Conservation (phyloP, 1,140 invertebrate genomes). For the Megalonaias nervosa region DNA sequence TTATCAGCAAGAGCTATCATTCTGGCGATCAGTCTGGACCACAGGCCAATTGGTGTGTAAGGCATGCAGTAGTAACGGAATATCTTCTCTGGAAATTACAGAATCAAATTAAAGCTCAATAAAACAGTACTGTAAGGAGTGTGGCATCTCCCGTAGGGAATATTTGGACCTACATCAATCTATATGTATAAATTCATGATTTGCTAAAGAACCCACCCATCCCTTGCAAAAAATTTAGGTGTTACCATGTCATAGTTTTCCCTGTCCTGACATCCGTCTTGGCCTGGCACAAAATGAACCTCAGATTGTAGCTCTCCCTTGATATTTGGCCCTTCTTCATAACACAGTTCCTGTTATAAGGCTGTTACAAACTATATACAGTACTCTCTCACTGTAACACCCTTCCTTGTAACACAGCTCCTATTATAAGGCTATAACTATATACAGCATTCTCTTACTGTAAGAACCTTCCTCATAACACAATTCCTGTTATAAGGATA, state of each 20-base stretch:
- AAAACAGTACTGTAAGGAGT: background rate
- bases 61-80: constrained; percentile 73
- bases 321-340: too few relatives aligned
- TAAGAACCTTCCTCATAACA: too few relatives aligned
- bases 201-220: background rate
- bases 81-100: constrained; percentile 51
- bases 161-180: background rate
- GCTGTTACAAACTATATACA: too few relatives aligned
- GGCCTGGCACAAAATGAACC: background rate
- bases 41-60: constrained; percentile 97
- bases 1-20: constrained; percentile 18
- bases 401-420: too few relatives aligned
- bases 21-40: constrained; percentile 93
- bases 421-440: too few relatives aligned
- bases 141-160: background rate
- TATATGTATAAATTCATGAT: background rate
- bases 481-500: too few relatives aligned
- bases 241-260: background rate
- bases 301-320: too few relatives aligned
- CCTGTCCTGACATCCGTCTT: background rate
- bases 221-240: background rate
- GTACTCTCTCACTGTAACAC: too few relatives aligned
- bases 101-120: constrained; percentile 2
- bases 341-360: too few relatives aligned
- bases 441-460: too few relatives aligned